A percentile compares a stretch with the other conserved stretches of the same genome.
These are phyloP conservation scores for Ceratina australensis DNA, from an alignment of 1,140 invertebrate genomes.

Conservation along the genomic window DNA sequence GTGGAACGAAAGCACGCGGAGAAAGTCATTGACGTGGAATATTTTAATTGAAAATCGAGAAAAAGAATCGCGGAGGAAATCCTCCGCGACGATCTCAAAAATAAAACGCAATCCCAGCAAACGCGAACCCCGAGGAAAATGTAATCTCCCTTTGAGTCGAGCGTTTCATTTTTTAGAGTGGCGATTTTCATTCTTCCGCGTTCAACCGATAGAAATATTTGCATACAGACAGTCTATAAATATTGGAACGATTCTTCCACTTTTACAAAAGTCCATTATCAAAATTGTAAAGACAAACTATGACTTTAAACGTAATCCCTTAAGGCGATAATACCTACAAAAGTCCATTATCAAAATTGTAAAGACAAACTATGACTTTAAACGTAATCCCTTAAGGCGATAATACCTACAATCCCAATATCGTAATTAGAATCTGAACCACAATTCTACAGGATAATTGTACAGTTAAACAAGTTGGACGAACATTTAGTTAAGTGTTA, in stretches of 20 bases:
- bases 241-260: not conserved
- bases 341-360: no score
- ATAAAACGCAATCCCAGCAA: not conserved
- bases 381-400: no score
- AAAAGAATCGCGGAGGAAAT: not conserved
- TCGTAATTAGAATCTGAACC: no score
- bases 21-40: no score
- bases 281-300: not conserved
- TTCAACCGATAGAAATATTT: slow-evolving; percentile 1
- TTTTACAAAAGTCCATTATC: not conserved
- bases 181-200: not conserved
- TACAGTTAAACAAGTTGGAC: no score
- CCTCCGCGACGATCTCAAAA: not conserved
- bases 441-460: no score
- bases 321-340: no score
- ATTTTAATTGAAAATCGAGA: no score
- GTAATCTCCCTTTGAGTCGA: not conserved
- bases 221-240: not conserved
- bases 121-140: not conserved
- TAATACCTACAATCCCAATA: no score
- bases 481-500: not conserved
- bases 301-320: not conserved
- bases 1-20: no score
- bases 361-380: no score
- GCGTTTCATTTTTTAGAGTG: slow-evolving; percentile 37